phyloP scores from a whole-genome alignment of 35 echinoderm and acorn worm species.

The Heliocidaris tuberculata region DNA sequence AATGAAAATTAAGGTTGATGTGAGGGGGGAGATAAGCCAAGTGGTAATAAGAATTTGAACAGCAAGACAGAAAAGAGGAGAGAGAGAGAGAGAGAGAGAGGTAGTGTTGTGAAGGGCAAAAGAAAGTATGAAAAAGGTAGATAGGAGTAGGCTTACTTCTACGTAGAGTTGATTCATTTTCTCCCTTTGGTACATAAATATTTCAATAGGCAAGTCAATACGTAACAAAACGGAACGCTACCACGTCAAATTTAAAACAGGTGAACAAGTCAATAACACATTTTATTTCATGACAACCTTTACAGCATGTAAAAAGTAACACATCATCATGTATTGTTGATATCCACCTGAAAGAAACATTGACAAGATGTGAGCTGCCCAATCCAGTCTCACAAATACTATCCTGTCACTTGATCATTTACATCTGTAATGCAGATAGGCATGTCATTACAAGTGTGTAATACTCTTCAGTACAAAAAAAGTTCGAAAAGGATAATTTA shows the following conservation, averaged over 20 bases:
- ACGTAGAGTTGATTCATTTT: too few relatives aligned
- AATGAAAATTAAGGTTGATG: too few relatives aligned
- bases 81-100: not conserved
- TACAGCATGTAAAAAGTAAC: not conserved
- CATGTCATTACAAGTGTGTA: not conserved
- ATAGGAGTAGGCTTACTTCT: too few relatives aligned
- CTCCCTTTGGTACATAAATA: too few relatives aligned
- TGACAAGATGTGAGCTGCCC: not conserved
- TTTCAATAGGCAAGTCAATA: too few relatives aligned
- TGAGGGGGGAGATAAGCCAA: too few relatives aligned
- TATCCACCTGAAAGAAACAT: not conserved
- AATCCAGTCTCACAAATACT: too few relatives aligned
- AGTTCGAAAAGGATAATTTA: not conserved
- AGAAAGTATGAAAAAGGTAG: too few relatives aligned
- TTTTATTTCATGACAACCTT: constrained; percentile 3
- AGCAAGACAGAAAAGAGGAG: not conserved
- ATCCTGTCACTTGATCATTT: not conserved
- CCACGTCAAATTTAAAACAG: not conserved
- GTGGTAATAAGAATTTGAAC: too few relatives aligned
- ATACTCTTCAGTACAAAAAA: not conserved
- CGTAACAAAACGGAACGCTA: too few relatives aligned
- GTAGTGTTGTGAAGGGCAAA: too few relatives aligned
- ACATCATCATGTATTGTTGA: not conserved
- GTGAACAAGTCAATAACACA: not conserved
- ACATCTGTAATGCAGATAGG: not conserved